Conservation (phyloP, 2,113 vertebrate species). For the Tychaedon coryphoeus region DNA sequence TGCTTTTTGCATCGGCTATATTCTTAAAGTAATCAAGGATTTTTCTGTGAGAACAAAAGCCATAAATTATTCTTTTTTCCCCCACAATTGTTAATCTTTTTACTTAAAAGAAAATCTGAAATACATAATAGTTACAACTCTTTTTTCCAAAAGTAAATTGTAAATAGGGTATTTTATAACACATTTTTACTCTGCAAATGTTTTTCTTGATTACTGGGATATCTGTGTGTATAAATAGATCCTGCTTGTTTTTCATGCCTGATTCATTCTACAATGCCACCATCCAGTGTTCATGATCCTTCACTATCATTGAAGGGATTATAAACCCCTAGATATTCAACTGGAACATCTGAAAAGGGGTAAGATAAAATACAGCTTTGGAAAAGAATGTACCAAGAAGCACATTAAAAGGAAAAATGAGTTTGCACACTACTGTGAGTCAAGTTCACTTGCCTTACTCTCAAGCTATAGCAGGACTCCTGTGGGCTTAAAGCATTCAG, state of each 20-base stretch:
- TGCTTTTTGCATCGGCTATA: neutral
- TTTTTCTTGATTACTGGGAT: neutral
- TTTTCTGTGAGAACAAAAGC: neutral
- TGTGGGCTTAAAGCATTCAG: neutral
- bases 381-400: neutral
- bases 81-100: neutral
- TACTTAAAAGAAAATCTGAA: neutral
- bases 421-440: neutral
- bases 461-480: neutral
- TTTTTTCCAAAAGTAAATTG: neutral
- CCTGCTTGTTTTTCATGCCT: neutral
- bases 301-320: neutral
- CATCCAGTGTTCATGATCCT: conserved; percentile 18
- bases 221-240: neutral
- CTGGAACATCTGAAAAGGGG: neutral
- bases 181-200: neutral
- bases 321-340: neutral
- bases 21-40: conserved; percentile 2
- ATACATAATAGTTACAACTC: neutral
- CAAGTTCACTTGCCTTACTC: neutral
- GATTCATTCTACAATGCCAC: conserved; percentile 42
- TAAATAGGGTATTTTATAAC: neutral
- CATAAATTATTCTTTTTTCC: neutral
- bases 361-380: neutral
- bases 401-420: neutral